Evolutionary conservation across 2,797 vertebrate species (phyloP), one percentile per base, ranked within the genome.

Genomic region (Pseudomugil tenellus): DNA sequence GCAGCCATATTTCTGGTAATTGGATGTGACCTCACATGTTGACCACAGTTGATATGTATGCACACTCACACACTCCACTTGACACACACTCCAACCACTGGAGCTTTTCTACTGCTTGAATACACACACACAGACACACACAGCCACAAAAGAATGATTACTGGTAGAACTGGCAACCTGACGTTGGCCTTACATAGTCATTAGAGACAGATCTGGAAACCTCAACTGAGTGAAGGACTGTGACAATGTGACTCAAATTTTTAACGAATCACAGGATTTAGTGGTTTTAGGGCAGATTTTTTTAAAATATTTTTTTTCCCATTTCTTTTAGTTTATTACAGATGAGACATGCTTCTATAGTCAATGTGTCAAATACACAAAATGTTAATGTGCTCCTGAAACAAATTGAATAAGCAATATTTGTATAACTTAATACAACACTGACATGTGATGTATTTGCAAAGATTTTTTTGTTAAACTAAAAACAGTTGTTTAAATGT

Each of bases 11-110:
- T 74, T 73, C 74, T 84, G 70, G 79, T 87, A 85, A 90, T 89
- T 88, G 80, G 80, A 84, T 84, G 79, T 89, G 83, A 88, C 87
- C 87, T 86, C 87, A 64, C 71, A 84, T 78, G 63, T 87, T 87
- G 79, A 88, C 80, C 72, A 53, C 74, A 59, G 76, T 61, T 65
- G 69, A 60, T 68, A 80, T 77, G 66, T 81, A 68, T 46, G 31
- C 55, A 51, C 77, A 67, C 57, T 66, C 43, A 75, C 62, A 70
- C 58, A 66, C 53, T 74, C 58, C 69, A 37, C 16, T 58, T 53
- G 57, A 76, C 46, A 65, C 46, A 65, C 69, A 35, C 59, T 60
- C 64, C 73, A 73, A 63, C 77, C 76, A 7, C 54, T 16, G 32
- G 76, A 80, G 83, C 84, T 77, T 82, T 86, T 74, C 80, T 48